Evolutionary conservation across 2,113 vertebrate species (phyloP).

Genomic region (Phyllostomus discolor): DNA sequence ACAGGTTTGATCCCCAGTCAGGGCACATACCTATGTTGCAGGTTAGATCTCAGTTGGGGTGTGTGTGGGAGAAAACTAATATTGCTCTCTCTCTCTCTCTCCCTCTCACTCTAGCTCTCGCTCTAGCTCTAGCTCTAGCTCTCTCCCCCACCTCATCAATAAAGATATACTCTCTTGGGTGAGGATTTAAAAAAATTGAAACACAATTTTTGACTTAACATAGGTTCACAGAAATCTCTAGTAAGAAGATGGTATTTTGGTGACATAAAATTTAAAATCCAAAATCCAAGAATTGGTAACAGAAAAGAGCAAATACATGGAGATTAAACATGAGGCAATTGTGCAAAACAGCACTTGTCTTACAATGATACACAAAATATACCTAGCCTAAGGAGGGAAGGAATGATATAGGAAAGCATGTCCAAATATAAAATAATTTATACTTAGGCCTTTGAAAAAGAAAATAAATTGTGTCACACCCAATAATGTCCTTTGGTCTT

Average conservation of each 20-base stretch:
- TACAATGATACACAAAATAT: neutral
- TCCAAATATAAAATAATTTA: neutral
- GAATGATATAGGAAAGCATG: neutral
- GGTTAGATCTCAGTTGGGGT: too few relatives aligned
- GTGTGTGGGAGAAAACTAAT: too few relatives aligned
- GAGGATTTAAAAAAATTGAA: neutral
- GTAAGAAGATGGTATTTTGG: neutral
- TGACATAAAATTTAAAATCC: neutral
- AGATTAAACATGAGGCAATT: neutral
- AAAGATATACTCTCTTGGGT: too few relatives aligned
- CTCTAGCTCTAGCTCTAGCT: too few relatives aligned
- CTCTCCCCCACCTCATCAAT: too few relatives aligned
- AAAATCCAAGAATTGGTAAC: neutral
- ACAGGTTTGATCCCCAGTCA: too few relatives aligned
- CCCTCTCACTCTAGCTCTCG: too few relatives aligned
- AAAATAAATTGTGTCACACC: neutral
- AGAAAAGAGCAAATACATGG: neutral
- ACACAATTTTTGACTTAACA: neutral
- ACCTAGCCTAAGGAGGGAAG: neutral
- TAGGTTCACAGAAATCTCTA: neutral
- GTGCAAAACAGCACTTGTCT: neutral
- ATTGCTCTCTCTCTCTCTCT: too few relatives aligned
- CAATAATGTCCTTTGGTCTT: neutral
- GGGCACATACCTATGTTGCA: too few relatives aligned
- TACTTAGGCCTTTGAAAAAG: neutral